A percentile compares a stretch with the other conserved stretches of the same genome.
Evolutionary conservation across 1,140 invertebrate genomes (phyloP).

Genomic region (Polyergus mexicanus): DNA sequence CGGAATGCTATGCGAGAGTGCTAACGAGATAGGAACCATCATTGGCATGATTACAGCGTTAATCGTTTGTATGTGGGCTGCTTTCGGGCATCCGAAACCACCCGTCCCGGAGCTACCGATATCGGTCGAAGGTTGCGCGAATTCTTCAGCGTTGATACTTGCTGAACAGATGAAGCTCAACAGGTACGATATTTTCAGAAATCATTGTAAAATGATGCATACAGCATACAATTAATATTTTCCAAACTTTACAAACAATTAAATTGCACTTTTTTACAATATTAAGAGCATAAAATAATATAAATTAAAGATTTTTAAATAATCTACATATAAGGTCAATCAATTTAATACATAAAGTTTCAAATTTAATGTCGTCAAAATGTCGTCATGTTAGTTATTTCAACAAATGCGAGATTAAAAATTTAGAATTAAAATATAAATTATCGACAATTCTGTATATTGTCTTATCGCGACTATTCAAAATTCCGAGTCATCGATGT

Average conservation of each 20-base stretch:
- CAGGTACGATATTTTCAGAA: constrained; percentile 33
- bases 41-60: constrained; percentile 90
- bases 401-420: background rate
- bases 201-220: background rate
- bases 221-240: background rate
- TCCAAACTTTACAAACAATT: background rate
- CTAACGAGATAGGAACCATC: constrained; percentile 92
- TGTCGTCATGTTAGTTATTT: background rate
- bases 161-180: background rate
- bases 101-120: constrained; percentile 87
- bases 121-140: constrained; percentile 87
- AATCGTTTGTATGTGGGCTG: constrained; percentile 92
- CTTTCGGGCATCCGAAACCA: constrained; percentile 93
- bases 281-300: background rate
- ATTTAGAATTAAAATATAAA: constrained; percentile 45
- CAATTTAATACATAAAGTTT: background rate
- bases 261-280: background rate
- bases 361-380: background rate
- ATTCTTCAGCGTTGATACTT: constrained; percentile 54
- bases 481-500: constrained; percentile 15
- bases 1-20: constrained; percentile 90
- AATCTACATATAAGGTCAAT: too few species aligned
- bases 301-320: too few species aligned
- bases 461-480: constrained; percentile 33
- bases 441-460: constrained; percentile 30